Evolutionary conservation across 2,113 vertebrate genomes (phyloP), one percentile per base, ranked within the genome.

Genomic region (Indicator maculatus): DNA sequence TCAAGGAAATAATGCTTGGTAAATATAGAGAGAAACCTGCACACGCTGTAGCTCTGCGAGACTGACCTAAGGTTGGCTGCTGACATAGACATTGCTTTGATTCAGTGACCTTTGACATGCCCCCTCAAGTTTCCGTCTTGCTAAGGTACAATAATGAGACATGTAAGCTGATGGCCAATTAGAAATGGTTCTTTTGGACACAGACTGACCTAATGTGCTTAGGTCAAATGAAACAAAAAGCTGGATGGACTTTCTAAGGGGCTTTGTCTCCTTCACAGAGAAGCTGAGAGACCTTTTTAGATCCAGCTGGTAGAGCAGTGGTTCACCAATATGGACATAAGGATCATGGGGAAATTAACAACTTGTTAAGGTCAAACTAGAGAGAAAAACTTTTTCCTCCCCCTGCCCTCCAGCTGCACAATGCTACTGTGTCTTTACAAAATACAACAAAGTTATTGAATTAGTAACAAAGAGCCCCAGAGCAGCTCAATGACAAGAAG

Each of bases 161-260:
- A 92, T 91, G 96, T 80, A 93, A 96, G 93, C 89, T 33, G 86
- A 96, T 93, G 94, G 97, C 96, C 96, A 98, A 97, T 97, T 97
- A 97, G 96, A 97, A 98, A 97, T 18, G 90, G 93, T 83, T 96
- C 86, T 92, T 97, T 97, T 93, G 96, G 97, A 95, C 97, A 96
- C 81, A 93, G 93, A 76, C 80, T 96, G 95, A 95, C 95, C 96
- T 89, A 92, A 97, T 95, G 93, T 77, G 91, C 95, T 96, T 83
- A 83, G 97, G 97, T 97, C 97, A 97, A 96, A 91, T 77, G 95
- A 96, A 97, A 98, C 94, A 97, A 96, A 97, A 97, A 83, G 82
- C 74, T 94, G 70, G 94, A 95, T 83, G 96, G 94, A 94, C 79
- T 94, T 93, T 96, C 76, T 96, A 95, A 97, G 89, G 87, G 82